These are phyloP conservation scores for Aegotheles bennettii DNA, from an alignment of 2,113 vertebrate species.

Conservation along the genomic window DNA sequence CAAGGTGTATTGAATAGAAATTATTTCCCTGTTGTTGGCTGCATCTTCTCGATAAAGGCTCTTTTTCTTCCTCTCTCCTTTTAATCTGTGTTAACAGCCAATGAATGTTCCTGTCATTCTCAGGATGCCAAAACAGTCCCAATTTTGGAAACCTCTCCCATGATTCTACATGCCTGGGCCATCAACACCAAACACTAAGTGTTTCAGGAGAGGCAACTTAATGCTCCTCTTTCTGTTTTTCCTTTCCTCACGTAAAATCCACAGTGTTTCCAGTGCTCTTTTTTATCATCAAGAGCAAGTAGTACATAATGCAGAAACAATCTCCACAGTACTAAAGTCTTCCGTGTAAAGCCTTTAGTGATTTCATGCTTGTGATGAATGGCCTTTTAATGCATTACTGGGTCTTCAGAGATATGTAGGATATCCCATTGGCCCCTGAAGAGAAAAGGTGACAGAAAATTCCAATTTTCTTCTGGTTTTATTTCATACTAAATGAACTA, in stretches of 20 bases:
- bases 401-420: neutral
- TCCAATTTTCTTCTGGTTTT: neutral
- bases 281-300: neutral
- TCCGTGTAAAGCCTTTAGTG: neutral
- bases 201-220: neutral
- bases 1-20: conserved; percentile 4
- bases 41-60: neutral
- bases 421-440: neutral
- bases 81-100: neutral
- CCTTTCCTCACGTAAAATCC: neutral
- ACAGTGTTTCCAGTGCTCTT: neutral
- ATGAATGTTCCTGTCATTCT: neutral
- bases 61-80: neutral
- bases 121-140: neutral
- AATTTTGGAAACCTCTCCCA: neutral
- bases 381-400: neutral
- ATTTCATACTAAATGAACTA: neutral
- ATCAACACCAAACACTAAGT: neutral
- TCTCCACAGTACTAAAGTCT: neutral
- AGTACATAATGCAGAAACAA: neutral
- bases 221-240: neutral
- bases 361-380: neutral
- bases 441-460: neutral
- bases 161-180: neutral
- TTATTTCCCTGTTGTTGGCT: neutral